Base-by-base conservation (phyloP, 2,888 invertebrate genomes). In the Pocota personata region DNA sequence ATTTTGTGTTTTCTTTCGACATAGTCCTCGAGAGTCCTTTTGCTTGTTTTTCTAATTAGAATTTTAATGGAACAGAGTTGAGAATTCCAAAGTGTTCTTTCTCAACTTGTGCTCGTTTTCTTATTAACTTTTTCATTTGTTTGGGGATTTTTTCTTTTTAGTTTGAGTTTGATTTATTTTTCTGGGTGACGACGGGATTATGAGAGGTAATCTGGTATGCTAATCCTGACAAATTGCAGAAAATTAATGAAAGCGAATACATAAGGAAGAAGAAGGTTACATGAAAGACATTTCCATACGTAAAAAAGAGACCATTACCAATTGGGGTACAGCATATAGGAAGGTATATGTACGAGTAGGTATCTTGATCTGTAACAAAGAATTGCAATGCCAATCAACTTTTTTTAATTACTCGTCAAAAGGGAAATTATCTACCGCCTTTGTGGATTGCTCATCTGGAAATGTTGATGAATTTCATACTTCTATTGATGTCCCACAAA, bases 111-210 rank as follows among this genome's bases (percentile, higher is more conserved):
- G 52, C 21, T 30, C 43, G 40, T 37, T 48, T 67, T 67, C 76
- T 67, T 67, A 50, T 77, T 60, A 67, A 67, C 67, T 72, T 79
- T 64, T 72, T 58, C 37, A 48, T 73, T 60, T 48, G 32, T 64
- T 37, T 43, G 24, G 60, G n/a, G 4, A n/a, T 62, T n/a, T 24
- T 32, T 48, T 30, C 1, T 55, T 55, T 6, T 55, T 64, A 24
- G 27, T n/a, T 48, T 35, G 32, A 50, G 50, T 50, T 50, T 66
- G 73, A 73, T 73, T 73, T 73, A 62, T 72, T 32, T 40, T 62
- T 24, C 37, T 52, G 3, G 66, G 27, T 50, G 37, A 72, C 52
- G 32, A 21, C 6, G 16, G 10, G 19, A 19, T 46, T 64, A 66
- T 32, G 50, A 50, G 66, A 66, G 50, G 48, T 66, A 66, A 66